Evolutionary conservation across 1,140 invertebrate genomes (phyloP).

Genomic region (Caenorhabditis tropicalis): DNA sequence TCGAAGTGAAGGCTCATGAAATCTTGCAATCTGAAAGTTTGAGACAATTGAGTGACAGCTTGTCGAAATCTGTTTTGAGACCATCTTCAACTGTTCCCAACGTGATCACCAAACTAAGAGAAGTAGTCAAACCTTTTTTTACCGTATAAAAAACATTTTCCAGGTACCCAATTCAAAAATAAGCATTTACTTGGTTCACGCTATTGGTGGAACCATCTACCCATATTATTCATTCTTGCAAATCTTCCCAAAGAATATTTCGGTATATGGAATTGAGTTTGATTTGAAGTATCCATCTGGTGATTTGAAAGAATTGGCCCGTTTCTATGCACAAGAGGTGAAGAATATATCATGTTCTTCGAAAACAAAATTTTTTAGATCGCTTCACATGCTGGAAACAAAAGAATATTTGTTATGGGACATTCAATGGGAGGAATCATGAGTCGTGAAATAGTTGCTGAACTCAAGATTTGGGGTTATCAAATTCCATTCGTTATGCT

Average conservation of each 20-base stretch:
- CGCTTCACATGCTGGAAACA: constrained; percentile 1
- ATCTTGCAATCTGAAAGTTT: background rate
- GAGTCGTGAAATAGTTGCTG: constrained; percentile 56
- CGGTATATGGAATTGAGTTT: constrained; percentile 64
- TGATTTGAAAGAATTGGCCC: constrained; percentile 59
- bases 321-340: constrained; percentile 63
- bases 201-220: constrained; percentile 64
- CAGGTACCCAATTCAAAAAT: constrained; percentile 44
- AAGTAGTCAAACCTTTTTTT: too few relatives aligned
- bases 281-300: constrained; percentile 33
- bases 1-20: constrained; percentile 4
- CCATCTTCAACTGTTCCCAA: background rate
- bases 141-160: background rate
- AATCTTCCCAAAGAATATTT: constrained; percentile 55
- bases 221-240: constrained; percentile 61
- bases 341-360: background rate
- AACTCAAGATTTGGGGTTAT: constrained; percentile 51
- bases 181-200: constrained; percentile 62
- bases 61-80: background rate
- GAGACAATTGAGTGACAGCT: background rate
- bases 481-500: constrained; percentile 53
- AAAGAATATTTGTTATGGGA: constrained; percentile 58
- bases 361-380: constrained; percentile 49
- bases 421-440: constrained; percentile 64
- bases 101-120: constrained; percentile 43